A percentile compares a stretch with the other conserved stretches of the same genome.
phyloP scores from a whole-genome alignment of 2,888 invertebrate genomes.

The Glyphotaelius pellucidus region DNA sequence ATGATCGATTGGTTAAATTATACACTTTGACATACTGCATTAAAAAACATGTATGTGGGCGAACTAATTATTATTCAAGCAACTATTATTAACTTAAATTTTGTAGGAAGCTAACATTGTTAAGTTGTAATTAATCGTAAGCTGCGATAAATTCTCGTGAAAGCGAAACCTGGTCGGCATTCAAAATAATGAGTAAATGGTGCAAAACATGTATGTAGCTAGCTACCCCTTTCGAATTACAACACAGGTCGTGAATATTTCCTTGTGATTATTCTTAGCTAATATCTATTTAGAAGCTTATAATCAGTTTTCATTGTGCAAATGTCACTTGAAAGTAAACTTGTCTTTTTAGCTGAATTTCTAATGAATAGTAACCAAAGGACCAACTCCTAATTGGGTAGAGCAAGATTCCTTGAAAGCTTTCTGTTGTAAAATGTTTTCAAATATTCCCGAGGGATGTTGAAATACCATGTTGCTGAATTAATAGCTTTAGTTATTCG shows the following conservation, averaged over 20 bases:
- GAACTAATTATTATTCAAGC: neutral
- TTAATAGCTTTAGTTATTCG: neutral
- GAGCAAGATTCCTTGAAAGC: neutral
- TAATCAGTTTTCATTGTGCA: neutral
- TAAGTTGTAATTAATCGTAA: neutral
- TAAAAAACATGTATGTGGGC: neutral
- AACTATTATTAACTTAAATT: neutral
- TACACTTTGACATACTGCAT: neutral
- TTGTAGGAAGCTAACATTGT: neutral
- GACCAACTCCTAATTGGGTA: neutral
- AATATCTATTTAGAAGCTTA: neutral
- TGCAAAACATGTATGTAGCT: too few relatives aligned
- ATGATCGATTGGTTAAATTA: constrained; percentile 21
- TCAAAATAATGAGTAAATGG: neutral
- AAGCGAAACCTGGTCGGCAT: neutral
- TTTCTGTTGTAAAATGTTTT: neutral
- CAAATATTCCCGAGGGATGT: neutral
- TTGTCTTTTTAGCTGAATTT: neutral
- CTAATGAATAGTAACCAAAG: neutral
- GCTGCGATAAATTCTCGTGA: neutral
- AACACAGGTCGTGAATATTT: neutral
- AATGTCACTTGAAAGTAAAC: neutral
- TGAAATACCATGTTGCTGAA: neutral
- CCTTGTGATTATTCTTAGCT: neutral
- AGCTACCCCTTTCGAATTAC: neutral